Percentiles rank a stretch among this genome's conserved stretches.
phyloP scores from a whole-genome alignment of 2,797 vertebrate species.

The Kryptolebias ocellatus region DNA sequence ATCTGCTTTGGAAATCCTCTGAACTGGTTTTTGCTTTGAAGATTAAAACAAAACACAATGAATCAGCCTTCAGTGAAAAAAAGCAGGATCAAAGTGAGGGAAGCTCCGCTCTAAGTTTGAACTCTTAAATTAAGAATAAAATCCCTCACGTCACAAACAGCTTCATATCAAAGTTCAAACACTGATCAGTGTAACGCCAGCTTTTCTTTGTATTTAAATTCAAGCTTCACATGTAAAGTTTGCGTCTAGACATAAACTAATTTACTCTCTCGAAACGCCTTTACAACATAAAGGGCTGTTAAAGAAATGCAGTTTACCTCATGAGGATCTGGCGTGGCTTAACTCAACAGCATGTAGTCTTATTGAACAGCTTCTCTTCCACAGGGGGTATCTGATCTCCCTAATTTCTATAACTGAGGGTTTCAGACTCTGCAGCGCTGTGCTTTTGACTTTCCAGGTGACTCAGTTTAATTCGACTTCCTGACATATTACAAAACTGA shows the following conservation, averaged over 20 bases:
- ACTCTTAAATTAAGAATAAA: conserved; percentile 9
- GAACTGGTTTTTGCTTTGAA: neutral
- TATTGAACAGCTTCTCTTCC: too few species aligned
- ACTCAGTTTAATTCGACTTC: too few species aligned
- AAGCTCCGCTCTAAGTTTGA: neutral
- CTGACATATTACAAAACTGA: too few species aligned
- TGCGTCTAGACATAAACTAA: neutral
- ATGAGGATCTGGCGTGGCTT: too few species aligned
- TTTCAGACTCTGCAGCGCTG: too few species aligned
- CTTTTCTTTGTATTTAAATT: neutral
- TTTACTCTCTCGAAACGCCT: too few species aligned
- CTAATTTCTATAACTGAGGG: too few species aligned
- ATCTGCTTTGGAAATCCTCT: neutral
- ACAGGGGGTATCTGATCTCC: too few species aligned
- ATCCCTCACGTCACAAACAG: neutral
- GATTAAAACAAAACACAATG: conserved; percentile 9
- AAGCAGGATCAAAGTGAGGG: conserved; percentile 7
- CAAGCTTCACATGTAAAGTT: neutral
- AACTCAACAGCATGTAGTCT: too few species aligned
- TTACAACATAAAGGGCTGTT: too few species aligned
- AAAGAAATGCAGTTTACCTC: too few species aligned
- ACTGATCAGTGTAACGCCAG: neutral
- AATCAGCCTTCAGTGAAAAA: conserved; percentile 14
- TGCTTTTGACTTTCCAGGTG: too few species aligned
- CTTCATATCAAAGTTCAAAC: neutral